Evolutionary conservation across 1,140 invertebrate species (phyloP).

Genomic region (Zaprionus ghesquierei): DNA sequence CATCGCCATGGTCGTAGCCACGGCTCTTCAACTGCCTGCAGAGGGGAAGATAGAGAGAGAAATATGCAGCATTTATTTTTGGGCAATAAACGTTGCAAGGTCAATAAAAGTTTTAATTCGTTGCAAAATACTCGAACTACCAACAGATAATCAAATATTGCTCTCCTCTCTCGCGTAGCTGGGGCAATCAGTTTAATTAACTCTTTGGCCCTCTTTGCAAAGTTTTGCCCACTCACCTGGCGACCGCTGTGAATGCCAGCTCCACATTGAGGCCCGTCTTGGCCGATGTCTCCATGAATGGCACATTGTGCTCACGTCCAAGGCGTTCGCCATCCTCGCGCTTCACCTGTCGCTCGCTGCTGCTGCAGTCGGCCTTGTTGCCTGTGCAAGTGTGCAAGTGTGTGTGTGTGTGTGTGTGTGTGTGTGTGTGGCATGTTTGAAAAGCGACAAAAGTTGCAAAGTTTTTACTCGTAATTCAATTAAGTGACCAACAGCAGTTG

Average conservation of each 20-base stretch:
- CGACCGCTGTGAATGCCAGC: constrained; percentile 90
- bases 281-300: constrained; percentile 94
- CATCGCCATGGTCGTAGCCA: constrained; percentile 84
- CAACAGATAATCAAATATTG: neutral
- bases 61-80: neutral
- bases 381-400: constrained; percentile 84
- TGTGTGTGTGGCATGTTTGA: neutral
- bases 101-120: neutral
- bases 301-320: constrained; percentile 91
- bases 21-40: constrained; percentile 86
- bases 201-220: neutral
- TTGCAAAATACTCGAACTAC: neutral
- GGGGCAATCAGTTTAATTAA: neutral
- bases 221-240: constrained; percentile 83
- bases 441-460: constrained; percentile 41
- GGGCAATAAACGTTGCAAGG: neutral
- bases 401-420: neutral
- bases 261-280: constrained; percentile 94
- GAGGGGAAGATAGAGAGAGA: constrained; percentile 25
- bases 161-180: neutral
- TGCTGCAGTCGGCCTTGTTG: constrained; percentile 92
- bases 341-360: constrained; percentile 88
- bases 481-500: constrained; percentile 33
- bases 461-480: constrained; percentile 52
- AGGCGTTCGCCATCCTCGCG: constrained; percentile 92